These are phyloP conservation scores for Sebastiscus albofasciatus DNA, from an alignment of 2,797 vertebrate genomes.

Conservation along the genomic window DNA sequence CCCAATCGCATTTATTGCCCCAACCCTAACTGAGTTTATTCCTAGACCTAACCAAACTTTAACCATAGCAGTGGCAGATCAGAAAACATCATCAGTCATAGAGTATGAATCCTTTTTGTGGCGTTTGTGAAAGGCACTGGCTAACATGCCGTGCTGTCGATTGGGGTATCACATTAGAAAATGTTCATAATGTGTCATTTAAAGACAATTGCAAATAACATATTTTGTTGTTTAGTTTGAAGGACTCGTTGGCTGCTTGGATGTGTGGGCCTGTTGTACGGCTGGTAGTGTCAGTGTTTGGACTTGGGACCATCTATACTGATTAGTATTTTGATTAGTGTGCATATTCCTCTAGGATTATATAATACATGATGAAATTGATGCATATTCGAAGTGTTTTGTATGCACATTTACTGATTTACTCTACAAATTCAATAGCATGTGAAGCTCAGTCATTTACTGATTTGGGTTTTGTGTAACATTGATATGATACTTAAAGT, in stretches of 20 bases:
- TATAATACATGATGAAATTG: neutral
- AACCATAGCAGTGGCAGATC: neutral
- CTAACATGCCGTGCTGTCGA: neutral
- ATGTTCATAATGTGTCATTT: too few relatives aligned
- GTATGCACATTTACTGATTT: neutral
- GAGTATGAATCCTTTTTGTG: neutral
- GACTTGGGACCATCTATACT: neutral
- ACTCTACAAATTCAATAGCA: neutral
- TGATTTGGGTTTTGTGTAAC: neutral
- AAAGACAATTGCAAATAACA: too few relatives aligned
- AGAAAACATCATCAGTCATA: neutral
- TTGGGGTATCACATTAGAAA: too few relatives aligned
- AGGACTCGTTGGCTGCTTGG: neutral
- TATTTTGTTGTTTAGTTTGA: too few relatives aligned
- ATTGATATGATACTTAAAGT: neutral
- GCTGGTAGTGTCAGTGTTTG: neutral
- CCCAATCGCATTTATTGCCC: neutral
- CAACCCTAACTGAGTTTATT: neutral
- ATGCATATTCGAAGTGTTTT: neutral
- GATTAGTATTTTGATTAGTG: neutral
- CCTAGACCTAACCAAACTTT: neutral
- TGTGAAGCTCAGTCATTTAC: neutral
- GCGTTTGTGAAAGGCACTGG: neutral
- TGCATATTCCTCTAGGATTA: neutral
- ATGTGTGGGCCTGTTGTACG: neutral